phyloP scores from a whole-genome alignment of 2,888 invertebrate genomes.

The Drosophila limbata region DNA sequence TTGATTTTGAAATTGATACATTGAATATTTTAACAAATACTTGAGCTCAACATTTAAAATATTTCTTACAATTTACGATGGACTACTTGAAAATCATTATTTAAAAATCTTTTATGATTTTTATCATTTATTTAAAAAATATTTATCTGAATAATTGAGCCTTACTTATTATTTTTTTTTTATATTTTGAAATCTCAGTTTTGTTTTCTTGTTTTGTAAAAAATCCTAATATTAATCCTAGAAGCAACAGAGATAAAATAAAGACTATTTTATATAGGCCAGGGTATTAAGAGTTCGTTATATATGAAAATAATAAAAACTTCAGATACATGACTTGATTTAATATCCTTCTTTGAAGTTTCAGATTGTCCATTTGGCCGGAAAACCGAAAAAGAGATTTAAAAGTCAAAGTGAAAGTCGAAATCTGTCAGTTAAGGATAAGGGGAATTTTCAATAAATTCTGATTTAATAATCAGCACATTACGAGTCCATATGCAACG shows the following conservation, averaged over 20 bases:
- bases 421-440: slow-evolving; percentile 18
- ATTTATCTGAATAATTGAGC: too few relatives aligned
- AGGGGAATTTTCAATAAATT: slow-evolving; percentile 59
- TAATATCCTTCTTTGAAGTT: slow-evolving; percentile 5
- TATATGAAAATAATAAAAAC: background rate
- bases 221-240: background rate
- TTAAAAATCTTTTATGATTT: too few relatives aligned
- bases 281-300: slow-evolving; percentile 3
- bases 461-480: slow-evolving; percentile 57
- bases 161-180: too few relatives aligned
- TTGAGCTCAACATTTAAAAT: background rate
- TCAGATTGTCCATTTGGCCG: slow-evolving; percentile 9
- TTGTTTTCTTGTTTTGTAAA: background rate
- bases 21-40: background rate
- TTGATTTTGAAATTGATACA: background rate
- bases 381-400: slow-evolving; percentile 10
- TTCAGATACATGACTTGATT: background rate
- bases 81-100: too few relatives aligned
- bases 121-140: too few relatives aligned
- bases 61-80: background rate
- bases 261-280: background rate
- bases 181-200: too few relatives aligned
- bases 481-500: slow-evolving; percentile 26
- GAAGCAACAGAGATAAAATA: background rate
- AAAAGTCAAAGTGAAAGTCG: slow-evolving; percentile 11